Conservation (phyloP, 2,797 vertebrate species). For the Spea hammondii region DNA sequence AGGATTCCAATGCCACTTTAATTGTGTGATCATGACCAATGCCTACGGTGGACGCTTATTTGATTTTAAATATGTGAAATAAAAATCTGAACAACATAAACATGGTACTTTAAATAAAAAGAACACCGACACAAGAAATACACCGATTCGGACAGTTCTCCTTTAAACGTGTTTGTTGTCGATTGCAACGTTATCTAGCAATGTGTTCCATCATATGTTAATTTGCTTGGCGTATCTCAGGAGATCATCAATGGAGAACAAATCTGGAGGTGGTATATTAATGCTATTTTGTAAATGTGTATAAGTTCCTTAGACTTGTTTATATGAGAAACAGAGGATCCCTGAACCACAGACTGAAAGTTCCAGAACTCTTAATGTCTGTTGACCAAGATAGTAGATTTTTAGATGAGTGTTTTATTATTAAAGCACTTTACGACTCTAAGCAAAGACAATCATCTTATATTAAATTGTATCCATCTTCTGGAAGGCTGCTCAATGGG, state of each 20-base stretch:
- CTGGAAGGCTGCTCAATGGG: conserved; percentile 4
- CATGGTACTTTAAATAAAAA: too few species aligned
- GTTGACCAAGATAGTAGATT: not conserved
- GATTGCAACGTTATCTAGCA: conserved; percentile 23
- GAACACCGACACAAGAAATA: too few species aligned
- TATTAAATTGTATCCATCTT: conserved; percentile 9
- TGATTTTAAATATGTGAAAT: too few species aligned
- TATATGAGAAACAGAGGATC: conserved; percentile 7
- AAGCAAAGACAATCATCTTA: not conserved
- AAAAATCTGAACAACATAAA: too few species aligned
- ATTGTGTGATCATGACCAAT: too few species aligned
- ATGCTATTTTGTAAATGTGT: conserved; percentile 42
- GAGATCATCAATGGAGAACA: conserved; percentile 37
- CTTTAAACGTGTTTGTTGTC: conserved; percentile 4
- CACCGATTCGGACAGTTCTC: too few species aligned
- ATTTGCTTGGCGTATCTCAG: conserved; percentile 34
- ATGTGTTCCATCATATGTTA: conserved; percentile 45
- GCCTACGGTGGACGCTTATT: too few species aligned
- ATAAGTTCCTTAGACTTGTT: conserved; percentile 19
- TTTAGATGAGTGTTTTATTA: not conserved
- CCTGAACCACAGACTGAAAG: not conserved
- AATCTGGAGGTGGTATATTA: conserved; percentile 44
- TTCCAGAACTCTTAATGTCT: not conserved
- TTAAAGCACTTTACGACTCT: not conserved
- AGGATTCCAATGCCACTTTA: too few species aligned